Conservation (phyloP, 1,140 invertebrate genomes). For the Bombus waltoni region DNA sequence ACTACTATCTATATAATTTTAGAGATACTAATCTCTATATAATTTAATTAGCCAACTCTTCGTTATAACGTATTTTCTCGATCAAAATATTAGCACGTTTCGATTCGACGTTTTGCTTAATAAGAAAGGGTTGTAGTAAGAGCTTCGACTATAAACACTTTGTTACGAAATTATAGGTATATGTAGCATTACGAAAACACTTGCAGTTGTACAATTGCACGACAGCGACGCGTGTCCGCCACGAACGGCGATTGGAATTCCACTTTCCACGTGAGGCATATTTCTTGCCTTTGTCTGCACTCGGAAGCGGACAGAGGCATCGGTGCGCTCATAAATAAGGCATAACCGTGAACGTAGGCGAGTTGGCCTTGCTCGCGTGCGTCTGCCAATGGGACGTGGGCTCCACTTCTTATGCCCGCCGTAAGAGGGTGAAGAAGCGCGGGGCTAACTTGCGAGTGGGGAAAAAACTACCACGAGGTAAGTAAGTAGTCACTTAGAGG, state of each 20-base stretch:
- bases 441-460: neutral
- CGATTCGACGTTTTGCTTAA: too few relatives aligned
- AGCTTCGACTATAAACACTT: too few relatives aligned
- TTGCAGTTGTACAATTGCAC: neutral
- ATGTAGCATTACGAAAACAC: neutral
- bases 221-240: conserved; percentile 16
- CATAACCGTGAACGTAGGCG: conserved; percentile 46
- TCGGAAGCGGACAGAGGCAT: conserved; percentile 33
- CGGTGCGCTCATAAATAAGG: conserved; percentile 43
- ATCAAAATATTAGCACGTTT: too few relatives aligned
- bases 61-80: too few relatives aligned
- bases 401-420: neutral
- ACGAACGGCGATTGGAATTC: conserved; percentile 29
- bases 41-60: too few relatives aligned
- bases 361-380: neutral
- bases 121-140: too few relatives aligned
- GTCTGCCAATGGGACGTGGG: neutral
- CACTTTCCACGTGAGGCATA: conserved; percentile 24
- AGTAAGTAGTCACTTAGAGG: neutral
- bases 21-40: too few relatives aligned
- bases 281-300: conserved; percentile 31
- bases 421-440: neutral
- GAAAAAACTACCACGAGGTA: neutral
- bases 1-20: too few relatives aligned
- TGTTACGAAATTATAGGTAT: too few relatives aligned